Conservation (phyloP, 2,797 vertebrate species). For the Poecilia velifera region DNA sequence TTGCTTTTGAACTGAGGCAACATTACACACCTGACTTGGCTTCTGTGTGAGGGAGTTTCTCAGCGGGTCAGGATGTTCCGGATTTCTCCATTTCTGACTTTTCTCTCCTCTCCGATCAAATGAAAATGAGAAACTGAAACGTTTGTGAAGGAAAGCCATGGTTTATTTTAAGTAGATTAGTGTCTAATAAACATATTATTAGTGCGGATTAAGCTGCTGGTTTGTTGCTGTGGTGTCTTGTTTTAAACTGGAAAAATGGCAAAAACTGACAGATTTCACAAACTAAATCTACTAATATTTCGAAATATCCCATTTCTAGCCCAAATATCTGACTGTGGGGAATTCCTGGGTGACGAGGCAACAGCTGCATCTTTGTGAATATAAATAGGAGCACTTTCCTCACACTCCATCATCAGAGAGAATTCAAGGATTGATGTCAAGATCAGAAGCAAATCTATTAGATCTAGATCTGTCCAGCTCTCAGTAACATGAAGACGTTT, state of each 20-base stretch:
- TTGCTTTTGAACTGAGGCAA: not conserved
- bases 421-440: not conserved
- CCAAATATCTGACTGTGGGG: not conserved
- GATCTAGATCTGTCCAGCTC: not conserved
- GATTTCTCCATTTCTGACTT: not conserved
- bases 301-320: not conserved
- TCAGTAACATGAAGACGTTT: not conserved
- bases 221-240: not conserved
- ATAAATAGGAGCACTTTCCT: not conserved
- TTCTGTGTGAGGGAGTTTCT: not conserved
- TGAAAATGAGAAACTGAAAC: not conserved
- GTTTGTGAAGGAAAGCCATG: not conserved
- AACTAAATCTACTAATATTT: not conserved
- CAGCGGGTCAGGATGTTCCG: not conserved
- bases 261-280: not conserved
- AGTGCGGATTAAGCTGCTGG: not conserved
- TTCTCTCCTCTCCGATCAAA: not conserved
- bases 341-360: not conserved
- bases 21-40: not conserved
- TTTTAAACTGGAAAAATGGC: not conserved
- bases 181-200: not conserved
- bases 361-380: not conserved
- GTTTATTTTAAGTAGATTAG: not conserved
- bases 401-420: not conserved
- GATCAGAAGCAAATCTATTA: not conserved